These are phyloP conservation scores for Metopia argyrocephala DNA, from an alignment of 2,888 invertebrate genomes.

Conservation along the genomic window DNA sequence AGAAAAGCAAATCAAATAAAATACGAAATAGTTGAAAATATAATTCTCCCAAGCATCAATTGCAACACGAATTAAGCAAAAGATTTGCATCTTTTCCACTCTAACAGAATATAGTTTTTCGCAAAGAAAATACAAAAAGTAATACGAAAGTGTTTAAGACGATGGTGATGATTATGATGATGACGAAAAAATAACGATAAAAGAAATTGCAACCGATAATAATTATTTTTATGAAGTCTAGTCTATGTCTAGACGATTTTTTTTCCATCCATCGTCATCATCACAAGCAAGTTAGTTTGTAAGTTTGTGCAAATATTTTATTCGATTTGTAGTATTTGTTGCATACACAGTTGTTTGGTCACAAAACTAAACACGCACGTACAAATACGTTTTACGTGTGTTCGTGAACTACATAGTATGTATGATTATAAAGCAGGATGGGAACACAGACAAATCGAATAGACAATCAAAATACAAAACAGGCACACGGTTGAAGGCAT, in stretches of 20 bases:
- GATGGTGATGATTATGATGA: constrained; percentile 39
- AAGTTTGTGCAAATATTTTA: constrained; percentile 12
- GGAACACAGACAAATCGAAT: neutral
- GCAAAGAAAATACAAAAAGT: too few relatives aligned
- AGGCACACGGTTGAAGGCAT: constrained; percentile 48
- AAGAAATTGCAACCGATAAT: constrained; percentile 79
- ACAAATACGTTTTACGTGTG: constrained; percentile 24
- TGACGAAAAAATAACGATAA: constrained; percentile 61
- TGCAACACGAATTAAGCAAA: constrained; percentile 46
- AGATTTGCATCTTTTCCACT: neutral
- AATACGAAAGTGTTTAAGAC: neutral
- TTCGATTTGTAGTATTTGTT: constrained; percentile 32
- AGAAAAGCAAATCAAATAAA: constrained; percentile 11
- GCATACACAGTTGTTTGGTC: too few relatives aligned
- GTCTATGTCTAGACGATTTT: constrained; percentile 78
- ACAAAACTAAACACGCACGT: constrained; percentile 35
- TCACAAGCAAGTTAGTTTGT: neutral
- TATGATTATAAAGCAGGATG: constrained; percentile 10
- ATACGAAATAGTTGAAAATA: constrained; percentile 45
- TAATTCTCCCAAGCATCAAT: constrained; percentile 34
- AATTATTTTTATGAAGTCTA: constrained; percentile 79
- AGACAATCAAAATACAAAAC: constrained; percentile 1
- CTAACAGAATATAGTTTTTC: too few relatives aligned
- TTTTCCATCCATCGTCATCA: constrained; percentile 43
- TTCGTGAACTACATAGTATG: constrained; percentile 27